A percentile compares a stretch with the other conserved stretches of the same genome.
Conservation (phyloP, 2,113 vertebrate species). For the Poeciliopsis retropinna region DNA sequence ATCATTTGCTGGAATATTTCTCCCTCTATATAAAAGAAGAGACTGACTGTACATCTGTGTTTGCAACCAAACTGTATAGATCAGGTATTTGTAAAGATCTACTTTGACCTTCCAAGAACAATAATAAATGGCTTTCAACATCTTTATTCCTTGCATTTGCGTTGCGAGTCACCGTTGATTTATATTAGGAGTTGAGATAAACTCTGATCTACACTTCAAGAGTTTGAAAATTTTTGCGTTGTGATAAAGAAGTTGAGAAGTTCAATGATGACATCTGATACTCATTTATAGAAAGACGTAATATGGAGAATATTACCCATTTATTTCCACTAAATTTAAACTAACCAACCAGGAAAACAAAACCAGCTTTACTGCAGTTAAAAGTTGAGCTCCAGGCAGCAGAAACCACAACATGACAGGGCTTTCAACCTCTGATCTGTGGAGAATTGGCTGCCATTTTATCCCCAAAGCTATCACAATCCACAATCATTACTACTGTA, state of each 20-base stretch:
- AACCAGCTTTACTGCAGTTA: not conserved
- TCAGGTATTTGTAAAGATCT: not conserved
- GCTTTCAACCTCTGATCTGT: conserved; percentile 36
- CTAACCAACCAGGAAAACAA: not conserved
- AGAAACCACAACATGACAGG: conserved; percentile 18
- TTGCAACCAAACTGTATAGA: not conserved
- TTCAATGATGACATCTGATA: not conserved
- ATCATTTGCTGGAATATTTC: not conserved
- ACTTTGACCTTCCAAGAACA: too few relatives aligned
- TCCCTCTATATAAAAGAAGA: not conserved
- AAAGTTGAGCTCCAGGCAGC: not conserved
- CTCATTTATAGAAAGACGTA: not conserved
- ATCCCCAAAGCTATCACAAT: conserved; percentile 41
- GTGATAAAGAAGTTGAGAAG: not conserved
- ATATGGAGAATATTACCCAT: not conserved
- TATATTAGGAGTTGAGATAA: too few relatives aligned
- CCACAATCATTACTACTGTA: conserved; percentile 50
- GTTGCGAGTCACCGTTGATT: too few relatives aligned
- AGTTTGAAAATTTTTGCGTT: not conserved
- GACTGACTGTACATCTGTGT: not conserved
- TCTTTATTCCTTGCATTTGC: too few relatives aligned
- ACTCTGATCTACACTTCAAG: too few relatives aligned
- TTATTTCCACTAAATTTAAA: not conserved
- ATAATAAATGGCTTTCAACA: too few relatives aligned
- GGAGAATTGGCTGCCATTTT: conserved; percentile 44